Evolutionary conservation across 1,140 invertebrate species (phyloP), one percentile per base, ranked within the genome.

Genomic region (Orussus abietinus): DNA sequence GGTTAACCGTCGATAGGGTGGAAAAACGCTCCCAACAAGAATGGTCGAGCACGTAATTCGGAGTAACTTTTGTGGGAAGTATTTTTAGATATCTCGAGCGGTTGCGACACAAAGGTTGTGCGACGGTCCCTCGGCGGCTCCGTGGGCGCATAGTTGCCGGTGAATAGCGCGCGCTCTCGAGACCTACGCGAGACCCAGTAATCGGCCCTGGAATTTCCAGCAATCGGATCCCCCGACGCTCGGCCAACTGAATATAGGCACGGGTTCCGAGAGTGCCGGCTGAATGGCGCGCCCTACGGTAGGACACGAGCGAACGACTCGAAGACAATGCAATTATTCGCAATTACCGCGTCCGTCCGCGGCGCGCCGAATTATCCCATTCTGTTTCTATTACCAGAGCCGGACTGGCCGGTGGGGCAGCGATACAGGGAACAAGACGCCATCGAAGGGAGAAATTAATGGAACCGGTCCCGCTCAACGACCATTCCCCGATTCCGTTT

Each of bases 311-410:
- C 53, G 59, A 67, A 67, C 62, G 57, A 68, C 67, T 69, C 61
- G 60, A 72, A 74, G 68, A 70, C 71, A 72, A 74, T 70, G 62
- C 66, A 72, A 74, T 74, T 74, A 74, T 74, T 72, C 66, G 69
- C 66, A 72, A 72, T 74, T 74, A 71, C 64, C 53, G 55, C 60
- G 62, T 66, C 57, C 66, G 57, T 69, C 54, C 62, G 59, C 61
- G 53, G 58, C 57, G 58, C 54, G 43, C 57, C 49, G 57, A 68
- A 70, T 70, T 71, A 69, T 66, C 63, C 62, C 58, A 62, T 65
- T 65, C 58, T 60, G 58, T 56, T 66, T 60, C 66, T 57, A 69
- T 69, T 72, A 67, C 62, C 53, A 51, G 51, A 49, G 20, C 47
- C 50, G 33, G 48, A n/a, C n/a, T n/a, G n/a, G n/a, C n/a, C n/a